A percentile compares a stretch with the other conserved stretches of the same genome.
These are phyloP conservation scores for Lucifuga dentata DNA, from an alignment of 2,113 vertebrate species.

Conservation along the genomic window DNA sequence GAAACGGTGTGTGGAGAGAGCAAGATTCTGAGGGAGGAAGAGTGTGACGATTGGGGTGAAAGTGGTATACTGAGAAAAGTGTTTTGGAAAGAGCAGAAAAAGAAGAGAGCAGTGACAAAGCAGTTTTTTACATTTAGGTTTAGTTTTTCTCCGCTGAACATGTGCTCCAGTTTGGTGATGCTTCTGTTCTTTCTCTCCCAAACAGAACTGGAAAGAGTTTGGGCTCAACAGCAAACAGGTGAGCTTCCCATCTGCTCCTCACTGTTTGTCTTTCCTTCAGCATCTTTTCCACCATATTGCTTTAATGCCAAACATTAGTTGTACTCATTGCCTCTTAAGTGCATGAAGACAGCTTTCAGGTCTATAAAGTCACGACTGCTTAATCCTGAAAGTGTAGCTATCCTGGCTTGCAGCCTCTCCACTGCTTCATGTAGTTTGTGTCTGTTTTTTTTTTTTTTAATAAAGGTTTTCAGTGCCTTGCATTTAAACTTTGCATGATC, in stretches of 20 bases:
- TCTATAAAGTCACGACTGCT: neutral
- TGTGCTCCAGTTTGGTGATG: conserved; percentile 59
- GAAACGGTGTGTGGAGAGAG: conserved; percentile 42
- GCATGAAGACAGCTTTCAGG: too few species aligned
- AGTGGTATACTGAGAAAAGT: conserved; percentile 26
- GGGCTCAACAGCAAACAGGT: conserved; percentile 72
- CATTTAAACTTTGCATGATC: conserved; percentile 7
- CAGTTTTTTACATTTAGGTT: neutral
- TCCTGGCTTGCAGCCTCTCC: neutral
- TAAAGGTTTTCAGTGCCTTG: neutral
- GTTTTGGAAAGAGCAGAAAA: conserved; percentile 21
- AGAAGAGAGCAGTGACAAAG: conserved; percentile 17
- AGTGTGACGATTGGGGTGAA: conserved; percentile 23
- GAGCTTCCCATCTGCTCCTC: conserved; percentile 37
- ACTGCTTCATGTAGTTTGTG: neutral
- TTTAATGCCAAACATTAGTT: neutral
- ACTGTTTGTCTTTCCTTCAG: neutral
- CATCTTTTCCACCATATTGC: neutral
- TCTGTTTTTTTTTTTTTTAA: neutral
- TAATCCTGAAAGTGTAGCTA: neutral
- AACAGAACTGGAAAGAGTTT: conserved; percentile 44
- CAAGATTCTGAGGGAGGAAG: conserved; percentile 6
- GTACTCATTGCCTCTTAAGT: neutral
- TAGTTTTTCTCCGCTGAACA: conserved; percentile 35
- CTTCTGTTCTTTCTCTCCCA: conserved; percentile 63